These are phyloP conservation scores for Drosophila neutralis DNA, from an alignment of 2,888 invertebrate genomes.

Conservation along the genomic window DNA sequence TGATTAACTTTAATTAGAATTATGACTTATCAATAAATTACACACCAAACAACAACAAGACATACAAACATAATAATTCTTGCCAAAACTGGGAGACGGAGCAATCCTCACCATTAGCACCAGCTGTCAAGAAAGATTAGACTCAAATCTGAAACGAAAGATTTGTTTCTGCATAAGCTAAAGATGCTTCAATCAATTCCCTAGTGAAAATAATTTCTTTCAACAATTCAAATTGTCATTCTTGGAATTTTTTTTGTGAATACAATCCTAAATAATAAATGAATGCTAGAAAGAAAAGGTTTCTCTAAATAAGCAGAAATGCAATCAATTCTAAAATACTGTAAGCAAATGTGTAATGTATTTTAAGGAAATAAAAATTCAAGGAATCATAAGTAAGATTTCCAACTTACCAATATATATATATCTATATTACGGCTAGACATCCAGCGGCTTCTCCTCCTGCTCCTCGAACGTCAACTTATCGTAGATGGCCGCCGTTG, in stretches of 20 bases:
- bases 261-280: background rate
- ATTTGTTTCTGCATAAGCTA: background rate
- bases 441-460: constrained; percentile 27
- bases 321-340: background rate
- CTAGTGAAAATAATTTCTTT: background rate
- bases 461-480: constrained; percentile 53
- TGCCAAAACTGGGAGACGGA: constrained; percentile 10
- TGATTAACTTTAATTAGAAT: constrained; percentile 30
- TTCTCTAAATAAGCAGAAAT: background rate
- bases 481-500: constrained; percentile 65
- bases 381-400: background rate
- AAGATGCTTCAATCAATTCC: background rate
- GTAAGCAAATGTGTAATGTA: constrained; percentile 19
- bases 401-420: background rate
- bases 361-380: constrained; percentile 10
- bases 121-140: background rate
- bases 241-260: background rate
- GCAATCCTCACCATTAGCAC: background rate
- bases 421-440: constrained; percentile 8
- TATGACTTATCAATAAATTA: constrained; percentile 42
- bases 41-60: constrained; percentile 38
- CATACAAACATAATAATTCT: constrained; percentile 44
- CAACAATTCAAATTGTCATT: background rate
- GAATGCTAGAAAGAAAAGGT: background rate
- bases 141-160: constrained; percentile 11